These are phyloP conservation scores for Colistium nudipinnis DNA, from an alignment of 2,113 vertebrate genomes.

Conservation along the genomic window DNA sequence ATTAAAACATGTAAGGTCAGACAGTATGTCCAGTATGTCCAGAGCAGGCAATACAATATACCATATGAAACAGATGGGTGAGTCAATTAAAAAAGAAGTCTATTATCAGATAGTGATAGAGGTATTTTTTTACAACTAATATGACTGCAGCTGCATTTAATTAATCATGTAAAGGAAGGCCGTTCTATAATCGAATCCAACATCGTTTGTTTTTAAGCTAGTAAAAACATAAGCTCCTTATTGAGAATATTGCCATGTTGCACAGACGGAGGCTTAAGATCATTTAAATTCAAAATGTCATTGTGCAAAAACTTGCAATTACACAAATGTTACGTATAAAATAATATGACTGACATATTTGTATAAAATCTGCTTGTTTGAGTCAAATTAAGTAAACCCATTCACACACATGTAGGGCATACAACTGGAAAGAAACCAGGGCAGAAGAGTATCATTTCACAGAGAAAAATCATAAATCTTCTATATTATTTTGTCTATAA, in stretches of 20 bases:
- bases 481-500: no score
- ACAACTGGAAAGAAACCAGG: no score
- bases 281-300: conserved; percentile 17
- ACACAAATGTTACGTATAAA: neutral
- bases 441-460: no score
- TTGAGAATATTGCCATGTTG: neutral
- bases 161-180: neutral
- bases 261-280: conserved; percentile 1
- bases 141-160: neutral
- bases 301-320: neutral
- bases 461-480: no score
- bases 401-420: conserved; percentile 2
- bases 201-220: no score
- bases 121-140: neutral
- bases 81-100: neutral
- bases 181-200: no score
- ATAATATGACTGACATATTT: neutral
- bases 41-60: neutral
- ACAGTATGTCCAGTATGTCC: no score
- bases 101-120: neutral
- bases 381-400: conserved; percentile 3
- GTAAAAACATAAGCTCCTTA: neutral
- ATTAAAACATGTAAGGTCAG: no score
- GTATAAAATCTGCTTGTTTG: no score
- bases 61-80: neutral